Evolutionary conservation across 2,888 invertebrate species (phyloP), one percentile per base, ranked within the genome.

Genomic region (Clepsis dumicolana): DNA sequence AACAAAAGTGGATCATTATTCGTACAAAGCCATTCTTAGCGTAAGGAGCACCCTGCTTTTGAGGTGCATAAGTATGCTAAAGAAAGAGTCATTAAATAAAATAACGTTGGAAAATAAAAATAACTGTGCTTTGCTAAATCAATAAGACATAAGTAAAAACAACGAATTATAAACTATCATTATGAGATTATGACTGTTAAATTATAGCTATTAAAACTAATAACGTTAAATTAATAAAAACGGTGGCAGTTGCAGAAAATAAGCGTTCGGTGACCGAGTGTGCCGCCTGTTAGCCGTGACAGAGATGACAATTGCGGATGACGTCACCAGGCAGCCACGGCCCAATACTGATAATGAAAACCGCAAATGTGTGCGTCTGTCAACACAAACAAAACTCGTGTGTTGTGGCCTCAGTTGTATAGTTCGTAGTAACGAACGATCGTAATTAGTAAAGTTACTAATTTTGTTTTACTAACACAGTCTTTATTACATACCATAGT

Each of bases 261-360:
- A 73, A 75, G 75, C 76, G 77, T 77, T 79, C 81, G 82, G 84
- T 84, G 86, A 85, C 85, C 82, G 83, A 87, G 82, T 86, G 81
- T 85, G 81, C 74, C 80, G 77, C 87, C 89, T 83, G 91, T 89
- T 90, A 90, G 87, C 91, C 90, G 80, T 90, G 91, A 89, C 89
- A 88, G 85, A 86, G 86, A 85, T 90, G 91, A 91, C 92, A 93
- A 92, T 91, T 86, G 80, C 72, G 81, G 75, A 80, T 93, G 92
- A 93, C 93, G 93, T 93, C 92, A 93, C 71, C 72, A 71, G 77
- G 75, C 78, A 81, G 77, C 77, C 78, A 72, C 71, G 70, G 72
- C 67, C 70, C 72, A 68, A 63, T 14, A 75, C 75, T 81, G 84
- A 86, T 87, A 87, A 86, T 82, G 78, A 81, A 84, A 85, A 84